These are phyloP conservation scores for Cistogaster globosa DNA, from an alignment of 2,888 invertebrate genomes.

Conservation along the genomic window DNA sequence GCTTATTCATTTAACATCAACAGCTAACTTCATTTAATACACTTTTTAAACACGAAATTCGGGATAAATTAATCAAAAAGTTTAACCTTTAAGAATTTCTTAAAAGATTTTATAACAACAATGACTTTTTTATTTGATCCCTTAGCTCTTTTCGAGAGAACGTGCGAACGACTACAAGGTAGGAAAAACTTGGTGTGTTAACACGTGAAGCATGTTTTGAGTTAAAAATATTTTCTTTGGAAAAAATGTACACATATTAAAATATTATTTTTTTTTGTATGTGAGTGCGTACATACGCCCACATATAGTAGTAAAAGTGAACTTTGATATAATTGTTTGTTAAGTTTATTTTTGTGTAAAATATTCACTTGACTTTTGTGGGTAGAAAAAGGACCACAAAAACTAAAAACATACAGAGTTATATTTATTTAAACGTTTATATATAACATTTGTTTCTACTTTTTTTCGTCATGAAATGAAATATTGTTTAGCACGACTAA, in stretches of 20 bases:
- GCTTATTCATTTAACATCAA: too few species aligned
- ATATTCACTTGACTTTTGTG: constrained; percentile 60
- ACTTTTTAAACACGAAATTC: too few species aligned
- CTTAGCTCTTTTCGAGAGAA: too few species aligned
- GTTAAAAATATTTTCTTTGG: constrained; percentile 47
- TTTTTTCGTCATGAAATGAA: constrained; percentile 22
- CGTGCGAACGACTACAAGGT: too few species aligned
- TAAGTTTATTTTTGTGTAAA: constrained; percentile 42
- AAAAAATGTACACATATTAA: background rate
- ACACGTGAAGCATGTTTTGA: constrained; percentile 61
- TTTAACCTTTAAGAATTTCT: too few species aligned
- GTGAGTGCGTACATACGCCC: background rate
- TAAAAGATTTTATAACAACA: too few species aligned
- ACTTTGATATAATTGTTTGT: constrained; percentile 31
- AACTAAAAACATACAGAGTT: constrained; percentile 46
- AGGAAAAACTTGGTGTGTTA: constrained; percentile 30
- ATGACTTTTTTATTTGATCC: too few species aligned
- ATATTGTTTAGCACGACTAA: too few species aligned
- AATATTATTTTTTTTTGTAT: too few species aligned
- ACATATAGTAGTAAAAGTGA: too few species aligned
- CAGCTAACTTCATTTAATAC: too few species aligned
- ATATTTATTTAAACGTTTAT: constrained; percentile 10
- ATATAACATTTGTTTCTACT: constrained; percentile 16
- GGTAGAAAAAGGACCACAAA: constrained; percentile 61
- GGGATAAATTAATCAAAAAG: too few species aligned